A percentile compares a stretch with the other conserved stretches of the same genome.
Conservation (phyloP, 2,888 invertebrate species). For the Acanthosepion pharaonis region DNA sequence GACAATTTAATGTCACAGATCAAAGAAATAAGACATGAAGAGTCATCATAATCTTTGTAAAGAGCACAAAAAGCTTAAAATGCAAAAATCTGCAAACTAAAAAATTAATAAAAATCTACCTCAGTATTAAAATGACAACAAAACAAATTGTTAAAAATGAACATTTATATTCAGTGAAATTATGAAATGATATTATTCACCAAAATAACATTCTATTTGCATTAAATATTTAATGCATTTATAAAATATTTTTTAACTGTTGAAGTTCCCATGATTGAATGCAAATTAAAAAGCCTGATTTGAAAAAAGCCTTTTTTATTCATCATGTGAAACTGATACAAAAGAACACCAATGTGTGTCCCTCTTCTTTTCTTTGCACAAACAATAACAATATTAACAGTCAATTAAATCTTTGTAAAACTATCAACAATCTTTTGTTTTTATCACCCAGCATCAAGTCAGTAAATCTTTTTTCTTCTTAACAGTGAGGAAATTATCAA, state of each 20-base stretch:
- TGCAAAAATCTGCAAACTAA: too few species aligned
- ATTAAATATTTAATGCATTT: background rate
- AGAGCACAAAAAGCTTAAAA: too few species aligned
- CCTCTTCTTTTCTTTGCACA: background rate
- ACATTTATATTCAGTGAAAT: background rate
- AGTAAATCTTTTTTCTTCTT: background rate
- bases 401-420: background rate
- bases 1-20: background rate
- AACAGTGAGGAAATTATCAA: background rate
- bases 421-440: background rate
- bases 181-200: background rate
- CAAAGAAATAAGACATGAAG: background rate
- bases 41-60: too few species aligned
- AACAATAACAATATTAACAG: background rate
- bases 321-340: background rate
- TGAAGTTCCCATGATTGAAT: background rate
- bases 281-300: background rate
- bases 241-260: background rate
- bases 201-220: too few species aligned
- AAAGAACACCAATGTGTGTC: background rate
- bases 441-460: background rate
- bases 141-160: too few species aligned
- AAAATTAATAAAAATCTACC: too few species aligned
- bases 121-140: too few species aligned
- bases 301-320: background rate